Evolutionary conservation across 2,888 invertebrate species (phyloP), one percentile per base, ranked within the genome.

Genomic region (Dastarcus helophoroides): DNA sequence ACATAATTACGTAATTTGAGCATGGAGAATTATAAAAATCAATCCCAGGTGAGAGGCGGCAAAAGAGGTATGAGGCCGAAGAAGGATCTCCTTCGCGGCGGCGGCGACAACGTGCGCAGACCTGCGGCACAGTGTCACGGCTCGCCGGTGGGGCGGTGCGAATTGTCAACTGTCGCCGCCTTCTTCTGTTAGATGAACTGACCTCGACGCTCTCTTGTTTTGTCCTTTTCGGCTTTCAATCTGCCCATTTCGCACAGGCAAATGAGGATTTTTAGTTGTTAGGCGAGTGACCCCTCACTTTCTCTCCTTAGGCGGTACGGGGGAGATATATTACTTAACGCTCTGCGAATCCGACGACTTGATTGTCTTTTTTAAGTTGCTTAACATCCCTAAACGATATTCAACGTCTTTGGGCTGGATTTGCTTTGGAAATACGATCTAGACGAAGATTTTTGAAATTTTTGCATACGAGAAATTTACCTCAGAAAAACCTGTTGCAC

Each of bases 1-100:
- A 35, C 40, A 34, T 41, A 39, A 41, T 41, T 41, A 39, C 37
- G 39, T 37, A 41, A 41, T 41, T 41, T 33, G 41, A 39, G 39
- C 37, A 26, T 19, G 30, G 41, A 40, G 41, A 37, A 41, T 37
- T 39, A 41, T 37, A 41, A 41, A 41, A 41, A 41, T 41, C 41
- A 41, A 41, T 41, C 39, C 39, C 39, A 39, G 41, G 41, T 41
- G 39, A 41, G 37, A 35, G 36, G 37, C 28, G 29, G 36, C 32
- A 17, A 17, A 8, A 17, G 19, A 17, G 6, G 19, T 7, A 8
- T 7, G 19, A 17, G 6, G 8, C 19, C 6, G 19, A 17, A 17
- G 6, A 8, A 17, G 19, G 6, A 7, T 17, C 19, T 17, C 19
- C 19, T 17, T 6, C 19, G 6, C 8, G 6, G 6, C 8, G 6